A percentile compares a stretch with the other conserved stretches of the same genome.
Evolutionary conservation across 2,888 invertebrate species (phyloP).

Genomic region (Melieria crassipennis): DNA sequence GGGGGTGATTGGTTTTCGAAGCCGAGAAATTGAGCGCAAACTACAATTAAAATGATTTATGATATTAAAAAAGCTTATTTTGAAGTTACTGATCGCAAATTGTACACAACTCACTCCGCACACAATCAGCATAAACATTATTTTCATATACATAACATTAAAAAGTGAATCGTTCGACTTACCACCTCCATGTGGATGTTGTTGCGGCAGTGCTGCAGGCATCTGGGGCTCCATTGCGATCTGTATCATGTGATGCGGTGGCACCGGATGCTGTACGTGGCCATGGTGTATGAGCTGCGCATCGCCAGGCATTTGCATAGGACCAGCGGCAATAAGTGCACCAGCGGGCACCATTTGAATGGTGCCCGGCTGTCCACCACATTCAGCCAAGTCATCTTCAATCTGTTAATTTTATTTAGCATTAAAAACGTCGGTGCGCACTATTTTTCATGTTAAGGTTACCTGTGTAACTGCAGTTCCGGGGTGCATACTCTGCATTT

Average conservation of each 20-base stretch:
- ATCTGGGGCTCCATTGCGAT: slow-evolving; percentile 27
- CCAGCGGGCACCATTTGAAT: slow-evolving; percentile 48
- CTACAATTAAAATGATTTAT: not conserved
- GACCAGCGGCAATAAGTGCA: slow-evolving; percentile 31
- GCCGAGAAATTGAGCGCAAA: slow-evolving; percentile 15
- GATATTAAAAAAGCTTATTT: not conserved
- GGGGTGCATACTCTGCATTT: slow-evolving; percentile 53
- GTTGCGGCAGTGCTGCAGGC: slow-evolving; percentile 35
- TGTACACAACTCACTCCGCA: too few species aligned
- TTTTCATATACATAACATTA: too few species aligned
- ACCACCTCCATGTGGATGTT: slow-evolving; percentile 35
- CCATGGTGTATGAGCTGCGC: slow-evolving; percentile 39
- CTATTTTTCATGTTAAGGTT: slow-evolving; percentile 3
- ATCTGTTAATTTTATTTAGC: slow-evolving; percentile 38
- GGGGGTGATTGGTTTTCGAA: not conserved
- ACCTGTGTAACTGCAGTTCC: slow-evolving; percentile 50
- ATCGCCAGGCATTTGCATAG: slow-evolving; percentile 37
- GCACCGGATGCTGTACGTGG: slow-evolving; percentile 44
- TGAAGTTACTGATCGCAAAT: too few species aligned
- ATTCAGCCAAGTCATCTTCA: slow-evolving; percentile 56
- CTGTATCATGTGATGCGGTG: slow-evolving; percentile 50
- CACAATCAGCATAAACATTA: too few species aligned
- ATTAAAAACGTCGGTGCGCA: not conserved
- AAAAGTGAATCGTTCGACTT: slow-evolving; percentile 23
- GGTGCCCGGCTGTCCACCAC: slow-evolving; percentile 43